Conservation (phyloP, 92 coral and sea anemone species). For the Micromussa lordhowensis region DNA sequence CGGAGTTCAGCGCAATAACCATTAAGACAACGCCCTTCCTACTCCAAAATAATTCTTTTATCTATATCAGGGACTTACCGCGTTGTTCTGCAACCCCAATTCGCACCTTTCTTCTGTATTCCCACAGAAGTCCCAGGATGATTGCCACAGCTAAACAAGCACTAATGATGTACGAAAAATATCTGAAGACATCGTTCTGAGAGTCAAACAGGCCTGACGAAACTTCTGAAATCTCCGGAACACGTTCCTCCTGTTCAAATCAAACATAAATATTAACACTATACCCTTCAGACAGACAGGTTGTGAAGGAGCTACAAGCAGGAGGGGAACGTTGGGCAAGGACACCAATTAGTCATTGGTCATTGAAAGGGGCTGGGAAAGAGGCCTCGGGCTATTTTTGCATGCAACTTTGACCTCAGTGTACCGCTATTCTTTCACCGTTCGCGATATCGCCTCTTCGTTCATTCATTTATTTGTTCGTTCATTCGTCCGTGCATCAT, state of each 20-base stretch:
- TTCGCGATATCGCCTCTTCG: neutral
- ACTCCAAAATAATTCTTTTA: no score
- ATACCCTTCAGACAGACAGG: neutral
- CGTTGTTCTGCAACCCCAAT: neutral
- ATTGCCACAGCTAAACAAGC: constrained; percentile 9
- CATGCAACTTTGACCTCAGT: no score
- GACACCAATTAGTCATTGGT: neutral
- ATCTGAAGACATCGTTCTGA: constrained; percentile 37
- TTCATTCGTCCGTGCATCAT: neutral
- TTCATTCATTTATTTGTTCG: neutral
- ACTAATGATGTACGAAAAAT: neutral
- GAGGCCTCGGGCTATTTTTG: no score
- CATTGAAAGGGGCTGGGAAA: neutral
- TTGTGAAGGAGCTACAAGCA: neutral
- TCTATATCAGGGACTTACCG: neutral
- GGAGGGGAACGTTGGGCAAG: neutral
- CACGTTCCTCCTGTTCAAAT: constrained; percentile 54
- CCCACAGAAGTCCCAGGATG: constrained; percentile 41
- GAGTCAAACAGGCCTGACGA: constrained; percentile 69
- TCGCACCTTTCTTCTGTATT: neutral
- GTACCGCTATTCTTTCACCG: no score
- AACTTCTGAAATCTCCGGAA: constrained; percentile 46
- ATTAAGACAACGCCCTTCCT: no score
- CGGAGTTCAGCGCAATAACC: no score
- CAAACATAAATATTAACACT: neutral